Base-by-base conservation (phyloP, 1,140 invertebrate species). In the Drosophila arizonae region DNA sequence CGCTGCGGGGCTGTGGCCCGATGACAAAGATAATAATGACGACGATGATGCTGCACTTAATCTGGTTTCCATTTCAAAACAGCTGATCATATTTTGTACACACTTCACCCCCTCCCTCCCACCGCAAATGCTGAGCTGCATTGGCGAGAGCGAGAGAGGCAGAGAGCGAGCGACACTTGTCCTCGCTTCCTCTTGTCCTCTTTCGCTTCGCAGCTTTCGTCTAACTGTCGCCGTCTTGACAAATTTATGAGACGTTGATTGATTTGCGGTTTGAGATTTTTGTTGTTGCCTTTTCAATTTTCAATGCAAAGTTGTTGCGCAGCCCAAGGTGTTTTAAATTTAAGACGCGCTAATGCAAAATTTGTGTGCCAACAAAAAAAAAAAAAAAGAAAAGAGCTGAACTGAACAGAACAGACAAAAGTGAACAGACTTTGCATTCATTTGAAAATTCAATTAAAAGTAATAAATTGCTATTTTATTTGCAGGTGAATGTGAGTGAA, bases 221-320 rank as follows among this genome's bases (percentile, higher is more conserved):
- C 64, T 77, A 73, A 77, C 62, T 84, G 84, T 90, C 77, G 76
- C 61, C 74, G 69, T 69, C 73, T 70, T 84, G 86, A 90, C 87
- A 90, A 90, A 90, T 90, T 90, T 90, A 90, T 90, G 87, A 90
- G 88, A 90, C 88, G 77, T 87, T 90, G 87, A 90, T 90, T 88
- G 88, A 90, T 90, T 82, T 88, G 87, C 76, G 87, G 87, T 86
- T 72, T 64, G 58, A 33, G 28, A 39, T 55, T 77, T 54, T 58
- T 68, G 28, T 30, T 30, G 28, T 6, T 30, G 28, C 6, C 33
- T 21, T 61, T 70, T 63, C 66, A 51, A 64, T 64, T 70, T 60
- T 64, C 41, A 48, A 48, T 60, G 60, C 54, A 54, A 50, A 51
- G 39, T 63, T 52, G 48, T 39, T 63, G 61, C n/a, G 65, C 57